Percentiles rank a stretch among this genome's conserved stretches.
Conservation (phyloP, 1,140 invertebrate species). For the Plectrocnemia conspersa region DNA sequence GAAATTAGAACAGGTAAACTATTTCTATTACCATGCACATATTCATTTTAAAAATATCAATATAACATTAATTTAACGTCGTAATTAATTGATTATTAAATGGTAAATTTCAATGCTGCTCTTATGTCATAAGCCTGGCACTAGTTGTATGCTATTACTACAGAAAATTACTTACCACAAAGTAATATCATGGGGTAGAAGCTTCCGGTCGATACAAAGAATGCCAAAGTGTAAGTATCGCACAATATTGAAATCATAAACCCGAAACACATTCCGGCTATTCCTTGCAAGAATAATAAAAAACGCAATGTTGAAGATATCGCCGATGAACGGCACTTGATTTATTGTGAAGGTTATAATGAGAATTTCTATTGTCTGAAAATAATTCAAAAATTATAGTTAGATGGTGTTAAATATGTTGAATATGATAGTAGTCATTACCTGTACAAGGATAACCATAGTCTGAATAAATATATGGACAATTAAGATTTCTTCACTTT, state of each 20-base stretch:
- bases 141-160: too few relatives aligned
- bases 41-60: too few relatives aligned
- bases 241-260: slow-evolving; percentile 77
- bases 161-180: slow-evolving; percentile 63
- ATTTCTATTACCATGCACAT: too few relatives aligned
- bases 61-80: too few relatives aligned
- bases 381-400: neutral
- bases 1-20: too few relatives aligned
- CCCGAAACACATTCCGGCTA: slow-evolving; percentile 55
- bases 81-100: too few relatives aligned
- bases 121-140: slow-evolving; percentile 5
- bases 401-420: neutral
- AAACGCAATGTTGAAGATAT: slow-evolving; percentile 40
- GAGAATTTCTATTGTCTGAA: slow-evolving; percentile 48
- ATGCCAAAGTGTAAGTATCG: slow-evolving; percentile 70
- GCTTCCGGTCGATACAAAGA: slow-evolving; percentile 77
- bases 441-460: slow-evolving; percentile 71
- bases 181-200: slow-evolving; percentile 83
- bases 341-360: slow-evolving; percentile 44
- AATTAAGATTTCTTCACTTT: slow-evolving; percentile 52
- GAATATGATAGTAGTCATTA: slow-evolving; percentile 38
- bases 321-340: slow-evolving; percentile 44
- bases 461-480: slow-evolving; percentile 75
- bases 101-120: too few relatives aligned
- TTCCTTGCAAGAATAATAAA: slow-evolving; percentile 48